These are phyloP conservation scores for Nasonia giraulti DNA, from an alignment of 1,140 invertebrate genomes.

Conservation along the genomic window DNA sequence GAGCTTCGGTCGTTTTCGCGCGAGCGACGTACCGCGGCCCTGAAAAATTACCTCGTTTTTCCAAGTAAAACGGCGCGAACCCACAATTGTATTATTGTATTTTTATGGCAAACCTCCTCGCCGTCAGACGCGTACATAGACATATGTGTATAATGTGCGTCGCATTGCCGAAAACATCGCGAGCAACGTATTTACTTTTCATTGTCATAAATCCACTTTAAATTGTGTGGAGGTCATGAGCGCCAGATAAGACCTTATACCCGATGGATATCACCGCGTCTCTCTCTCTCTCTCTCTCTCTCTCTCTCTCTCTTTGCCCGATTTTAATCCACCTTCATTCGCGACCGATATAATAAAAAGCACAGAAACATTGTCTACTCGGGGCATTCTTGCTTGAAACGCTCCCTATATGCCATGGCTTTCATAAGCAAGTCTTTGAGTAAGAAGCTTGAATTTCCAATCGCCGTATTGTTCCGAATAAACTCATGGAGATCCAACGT, in stretches of 20 bases:
- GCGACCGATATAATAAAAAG: background rate
- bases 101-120: background rate
- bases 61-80: too few relatives aligned
- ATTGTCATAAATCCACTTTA: background rate
- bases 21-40: too few relatives aligned
- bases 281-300: too few relatives aligned
- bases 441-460: background rate
- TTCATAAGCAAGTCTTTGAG: background rate
- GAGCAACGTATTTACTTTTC: background rate
- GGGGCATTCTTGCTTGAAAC: background rate
- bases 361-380: background rate
- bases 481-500: too few relatives aligned
- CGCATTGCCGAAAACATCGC: background rate
- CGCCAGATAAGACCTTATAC: background rate
- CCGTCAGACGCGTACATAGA: too few relatives aligned
- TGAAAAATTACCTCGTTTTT: too few relatives aligned
- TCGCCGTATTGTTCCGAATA: too few relatives aligned
- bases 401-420: background rate
- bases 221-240: background rate
- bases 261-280: too few relatives aligned
- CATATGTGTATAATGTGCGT: too few relatives aligned
- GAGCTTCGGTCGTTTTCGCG: background rate
- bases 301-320: background rate
- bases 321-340: background rate
- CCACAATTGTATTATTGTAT: background rate